These are phyloP conservation scores for Amphiura filiformis DNA, from an alignment of 35 echinoderm and acorn worm species.

Conservation along the genomic window DNA sequence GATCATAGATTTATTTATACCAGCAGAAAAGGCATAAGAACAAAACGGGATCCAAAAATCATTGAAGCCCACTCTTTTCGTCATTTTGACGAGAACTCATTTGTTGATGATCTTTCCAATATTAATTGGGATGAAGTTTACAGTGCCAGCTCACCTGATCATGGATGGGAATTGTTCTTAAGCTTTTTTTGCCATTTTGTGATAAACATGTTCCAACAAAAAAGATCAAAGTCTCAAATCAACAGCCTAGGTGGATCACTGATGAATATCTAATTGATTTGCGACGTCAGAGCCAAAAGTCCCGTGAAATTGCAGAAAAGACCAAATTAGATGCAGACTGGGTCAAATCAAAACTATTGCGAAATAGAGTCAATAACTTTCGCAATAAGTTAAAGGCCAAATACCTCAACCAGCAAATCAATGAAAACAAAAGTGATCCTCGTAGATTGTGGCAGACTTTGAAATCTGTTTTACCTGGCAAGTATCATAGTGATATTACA, in stretches of 20 bases:
- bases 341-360: neutral
- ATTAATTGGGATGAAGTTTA: no score
- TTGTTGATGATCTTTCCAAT: no score
- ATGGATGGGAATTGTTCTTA: neutral
- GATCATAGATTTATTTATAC: no score
- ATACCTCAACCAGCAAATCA: neutral
- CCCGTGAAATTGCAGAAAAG: neutral
- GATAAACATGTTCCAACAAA: neutral
- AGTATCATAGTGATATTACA: neutral
- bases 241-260: neutral
- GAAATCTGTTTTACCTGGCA: neutral
- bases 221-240: neutral
- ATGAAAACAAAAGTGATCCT: neutral
- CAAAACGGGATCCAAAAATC: no score
- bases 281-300: neutral
- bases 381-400: neutral
- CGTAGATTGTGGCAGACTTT: neutral
- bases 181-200: neutral
- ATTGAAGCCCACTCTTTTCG: no score
- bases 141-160: neutral
- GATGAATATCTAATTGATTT: neutral
- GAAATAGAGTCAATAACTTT: neutral
- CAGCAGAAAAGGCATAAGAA: no score
- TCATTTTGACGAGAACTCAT: no score
- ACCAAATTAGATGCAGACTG: neutral